Conservation (phyloP, 2,797 vertebrate species). For the Merluccius polli region DNA sequence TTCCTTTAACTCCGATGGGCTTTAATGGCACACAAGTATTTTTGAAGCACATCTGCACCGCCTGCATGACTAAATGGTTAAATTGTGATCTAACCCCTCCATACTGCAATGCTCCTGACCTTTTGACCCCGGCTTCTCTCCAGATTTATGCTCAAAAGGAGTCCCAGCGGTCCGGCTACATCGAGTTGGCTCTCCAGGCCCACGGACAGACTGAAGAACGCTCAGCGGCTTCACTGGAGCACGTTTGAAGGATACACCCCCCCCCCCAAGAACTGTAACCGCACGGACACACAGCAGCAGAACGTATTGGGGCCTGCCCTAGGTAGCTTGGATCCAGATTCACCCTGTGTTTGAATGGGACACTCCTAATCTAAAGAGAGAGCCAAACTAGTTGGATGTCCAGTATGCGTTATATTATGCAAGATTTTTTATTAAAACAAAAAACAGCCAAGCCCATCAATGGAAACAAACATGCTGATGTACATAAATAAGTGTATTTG, state of each 20-base stretch:
- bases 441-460: neutral
- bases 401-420: neutral
- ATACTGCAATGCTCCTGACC: neutral
- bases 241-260: neutral
- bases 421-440: neutral
- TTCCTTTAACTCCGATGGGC: neutral
- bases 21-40: neutral
- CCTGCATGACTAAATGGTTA: neutral
- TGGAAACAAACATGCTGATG: conserved; percentile 23
- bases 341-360: neutral
- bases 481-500: conserved; percentile 45
- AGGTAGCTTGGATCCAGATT: neutral
- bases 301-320: neutral
- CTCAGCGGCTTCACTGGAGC: conserved; percentile 46
- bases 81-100: neutral
- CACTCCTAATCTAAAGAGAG: neutral
- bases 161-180: conserved; percentile 81
- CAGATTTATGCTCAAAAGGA: conserved; percentile 87
- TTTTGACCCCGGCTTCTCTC: conserved; percentile 9
- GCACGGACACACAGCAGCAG: neutral
- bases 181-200: conserved; percentile 85
- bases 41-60: neutral
- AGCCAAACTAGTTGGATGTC: neutral
- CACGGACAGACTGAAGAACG: conserved; percentile 69
- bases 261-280: conserved; percentile 2